Conservation (phyloP, 2,797 vertebrate species). For the Pempheris klunzingeri region DNA sequence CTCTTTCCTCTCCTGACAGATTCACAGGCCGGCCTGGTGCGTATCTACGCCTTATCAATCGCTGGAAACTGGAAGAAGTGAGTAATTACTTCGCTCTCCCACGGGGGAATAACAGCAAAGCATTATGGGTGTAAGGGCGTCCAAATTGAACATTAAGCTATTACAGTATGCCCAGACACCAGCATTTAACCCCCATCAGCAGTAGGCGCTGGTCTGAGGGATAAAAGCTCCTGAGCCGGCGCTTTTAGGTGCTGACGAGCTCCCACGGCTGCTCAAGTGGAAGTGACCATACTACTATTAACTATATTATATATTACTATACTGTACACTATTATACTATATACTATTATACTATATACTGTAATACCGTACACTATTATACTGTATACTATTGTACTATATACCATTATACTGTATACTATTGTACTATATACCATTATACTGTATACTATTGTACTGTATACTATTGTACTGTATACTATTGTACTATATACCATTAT, state of each 20-base stretch:
- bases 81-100: constrained; percentile 70
- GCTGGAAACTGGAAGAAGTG: constrained; percentile 96
- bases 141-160: constrained; percentile 44
- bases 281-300: background rate
- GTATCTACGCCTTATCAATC: constrained; percentile 94
- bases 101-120: constrained; percentile 32
- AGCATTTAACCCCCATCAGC: constrained; percentile 54
- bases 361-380: too few relatives aligned
- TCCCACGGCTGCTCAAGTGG: constrained; percentile 43
- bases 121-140: constrained; percentile 52
- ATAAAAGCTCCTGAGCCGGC: constrained; percentile 53
- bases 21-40: constrained; percentile 95
- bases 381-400: too few relatives aligned
- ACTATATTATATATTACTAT: background rate
- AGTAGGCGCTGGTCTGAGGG: constrained; percentile 39
- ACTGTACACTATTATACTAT: background rate
- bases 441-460: too few relatives aligned
- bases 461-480: too few relatives aligned
- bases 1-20: constrained; percentile 71
- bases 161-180: constrained; percentile 28
- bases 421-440: too few relatives aligned
- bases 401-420: too few relatives aligned
- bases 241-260: constrained; percentile 58
- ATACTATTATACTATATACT: background rate
- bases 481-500: too few relatives aligned